Percentiles rank a stretch among this genome's conserved stretches.
phyloP scores from a whole-genome alignment of 2,888 invertebrate species.

The Drosophila mulleri region DNA sequence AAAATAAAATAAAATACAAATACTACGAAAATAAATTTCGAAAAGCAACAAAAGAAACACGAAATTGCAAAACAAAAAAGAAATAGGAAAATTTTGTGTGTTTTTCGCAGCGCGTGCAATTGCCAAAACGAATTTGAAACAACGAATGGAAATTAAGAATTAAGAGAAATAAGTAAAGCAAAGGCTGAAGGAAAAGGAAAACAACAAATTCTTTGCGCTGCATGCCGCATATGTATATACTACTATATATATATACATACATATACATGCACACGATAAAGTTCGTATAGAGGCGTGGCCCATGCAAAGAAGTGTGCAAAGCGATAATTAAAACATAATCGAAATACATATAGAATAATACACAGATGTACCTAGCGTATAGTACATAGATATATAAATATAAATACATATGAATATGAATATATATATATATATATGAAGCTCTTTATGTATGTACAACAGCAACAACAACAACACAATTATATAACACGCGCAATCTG shows the following conservation, averaged over 20 bases:
- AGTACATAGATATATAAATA: slow-evolving; percentile 3
- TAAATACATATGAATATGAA: slow-evolving; percentile 7
- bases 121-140: slow-evolving; percentile 62
- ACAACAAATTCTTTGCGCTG: slow-evolving; percentile 54
- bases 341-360: slow-evolving; percentile 21
- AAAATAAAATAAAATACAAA: slow-evolving; percentile 27
- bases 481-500: slow-evolving; percentile 60
- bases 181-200: slow-evolving; percentile 3
- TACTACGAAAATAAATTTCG: slow-evolving; percentile 64
- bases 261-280: slow-evolving; percentile 18
- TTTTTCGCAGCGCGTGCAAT: slow-evolving; percentile 67
- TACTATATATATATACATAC: slow-evolving; percentile 32
- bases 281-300: slow-evolving; percentile 65
- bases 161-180: slow-evolving; percentile 15
- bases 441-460: slow-evolving; percentile 16
- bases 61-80: slow-evolving; percentile 51
- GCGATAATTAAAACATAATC: slow-evolving; percentile 57
- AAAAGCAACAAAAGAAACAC: slow-evolving; percentile 33
- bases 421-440: slow-evolving; percentile 7
- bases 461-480: slow-evolving; percentile 41
- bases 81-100: slow-evolving; percentile 35
- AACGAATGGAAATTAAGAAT: slow-evolving; percentile 56
- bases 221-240: slow-evolving; percentile 55
- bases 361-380: slow-evolving; percentile 8
- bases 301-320: slow-evolving; percentile 20